phyloP scores from a whole-genome alignment of 2,113 vertebrate genomes.

The Probosciger aterrimus region DNA sequence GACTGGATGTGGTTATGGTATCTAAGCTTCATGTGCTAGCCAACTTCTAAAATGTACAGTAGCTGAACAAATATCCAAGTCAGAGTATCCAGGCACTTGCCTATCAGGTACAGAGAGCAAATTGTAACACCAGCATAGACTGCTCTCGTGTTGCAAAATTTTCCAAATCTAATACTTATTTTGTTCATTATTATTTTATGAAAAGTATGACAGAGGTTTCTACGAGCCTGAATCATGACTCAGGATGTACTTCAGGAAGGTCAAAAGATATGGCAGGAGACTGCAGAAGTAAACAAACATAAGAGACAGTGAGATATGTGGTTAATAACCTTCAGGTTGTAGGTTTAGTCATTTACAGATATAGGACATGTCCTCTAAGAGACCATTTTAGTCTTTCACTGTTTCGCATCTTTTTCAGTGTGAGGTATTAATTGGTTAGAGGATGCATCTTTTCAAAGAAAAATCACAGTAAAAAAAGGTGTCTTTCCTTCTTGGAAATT shows the following conservation, averaged over 20 bases:
- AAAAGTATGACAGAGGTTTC: background rate
- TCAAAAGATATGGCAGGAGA: background rate
- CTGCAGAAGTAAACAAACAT: background rate
- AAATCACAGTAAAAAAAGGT: background rate
- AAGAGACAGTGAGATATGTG: background rate
- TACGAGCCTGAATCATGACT: background rate
- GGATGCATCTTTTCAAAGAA: background rate
- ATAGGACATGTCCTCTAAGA: background rate
- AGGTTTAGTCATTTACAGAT: background rate
- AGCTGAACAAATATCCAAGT: background rate
- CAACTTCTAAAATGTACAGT: background rate
- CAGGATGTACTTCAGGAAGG: background rate
- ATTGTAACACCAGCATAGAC: background rate
- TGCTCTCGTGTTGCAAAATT: background rate
- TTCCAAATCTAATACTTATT: background rate
- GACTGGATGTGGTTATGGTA: fast-evolving
- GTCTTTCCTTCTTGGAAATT: background rate
- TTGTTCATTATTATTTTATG: background rate
- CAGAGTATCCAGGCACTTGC: background rate
- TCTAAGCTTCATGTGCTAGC: background rate
- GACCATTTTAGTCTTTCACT: background rate
- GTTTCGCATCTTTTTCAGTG: background rate
- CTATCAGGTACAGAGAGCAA: background rate
- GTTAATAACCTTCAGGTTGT: background rate
- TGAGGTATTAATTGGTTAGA: background rate